Evolutionary conservation across 2,113 vertebrate species (phyloP).

Genomic region (Seriola dumerili): DNA sequence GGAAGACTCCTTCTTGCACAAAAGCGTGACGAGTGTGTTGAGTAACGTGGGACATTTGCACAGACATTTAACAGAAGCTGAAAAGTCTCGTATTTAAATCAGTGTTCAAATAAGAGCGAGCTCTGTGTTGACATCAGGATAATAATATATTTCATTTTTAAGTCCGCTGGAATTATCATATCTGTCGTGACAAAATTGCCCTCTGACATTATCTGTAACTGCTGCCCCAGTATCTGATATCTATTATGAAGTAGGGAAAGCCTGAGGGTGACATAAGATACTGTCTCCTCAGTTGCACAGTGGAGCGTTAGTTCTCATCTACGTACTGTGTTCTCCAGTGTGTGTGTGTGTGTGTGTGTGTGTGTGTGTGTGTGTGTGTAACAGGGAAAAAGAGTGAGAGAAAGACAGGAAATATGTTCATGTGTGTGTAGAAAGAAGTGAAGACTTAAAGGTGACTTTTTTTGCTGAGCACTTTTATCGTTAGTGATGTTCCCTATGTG

Average conservation of each 20-base stretch:
- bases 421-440: neutral
- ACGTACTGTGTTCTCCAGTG: neutral
- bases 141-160: constrained; percentile 40
- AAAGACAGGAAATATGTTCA: neutral
- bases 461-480: neutral
- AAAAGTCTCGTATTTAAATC: neutral
- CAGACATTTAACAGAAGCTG: too few species aligned
- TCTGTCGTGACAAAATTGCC: constrained; percentile 51
- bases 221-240: constrained; percentile 58
- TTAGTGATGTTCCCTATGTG: neutral
- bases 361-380: neutral
- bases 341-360: constrained; percentile 32
- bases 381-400: too few species aligned
- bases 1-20: neutral
- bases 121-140: constrained; percentile 40
- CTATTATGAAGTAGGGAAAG: constrained; percentile 55
- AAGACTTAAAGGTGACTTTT: neutral
- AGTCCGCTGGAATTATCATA: constrained; percentile 45
- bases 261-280: constrained; percentile 60
- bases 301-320: constrained; percentile 5
- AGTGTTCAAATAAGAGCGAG: neutral
- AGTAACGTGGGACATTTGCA: too few species aligned
- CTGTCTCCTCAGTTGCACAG: constrained; percentile 29
- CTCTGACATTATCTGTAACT: constrained; percentile 61
- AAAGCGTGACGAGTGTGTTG: too few species aligned